These are phyloP conservation scores for Pseudeuparius sepicola DNA, from an alignment of 2,888 invertebrate species.

Conservation along the genomic window DNA sequence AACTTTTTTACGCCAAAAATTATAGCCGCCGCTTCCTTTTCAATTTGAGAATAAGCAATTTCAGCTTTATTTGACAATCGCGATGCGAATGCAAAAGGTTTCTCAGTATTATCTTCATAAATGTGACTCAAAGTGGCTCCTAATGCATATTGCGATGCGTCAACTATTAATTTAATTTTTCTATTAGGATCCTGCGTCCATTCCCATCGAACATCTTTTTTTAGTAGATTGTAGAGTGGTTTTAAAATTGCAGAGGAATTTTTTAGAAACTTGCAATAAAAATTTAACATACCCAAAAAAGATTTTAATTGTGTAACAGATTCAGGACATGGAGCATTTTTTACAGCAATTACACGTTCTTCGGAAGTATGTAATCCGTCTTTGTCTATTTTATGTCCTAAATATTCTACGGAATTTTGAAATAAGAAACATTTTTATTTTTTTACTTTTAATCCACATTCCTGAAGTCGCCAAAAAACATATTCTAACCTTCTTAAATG, in stretches of 20 bases:
- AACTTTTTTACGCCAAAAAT: too few relatives aligned
- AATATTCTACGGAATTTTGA: conserved; percentile 7
- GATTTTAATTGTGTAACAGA: conserved; percentile 12
- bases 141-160: conserved; percentile 8
- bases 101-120: conserved; percentile 4
- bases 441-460: conserved; percentile 6
- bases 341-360: conserved; percentile 8
- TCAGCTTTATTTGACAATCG: conserved; percentile 4
- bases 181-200: conserved; percentile 5
- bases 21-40: too few relatives aligned
- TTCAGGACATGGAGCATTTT: conserved; percentile 3
- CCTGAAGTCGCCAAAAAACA: conserved; percentile 8
- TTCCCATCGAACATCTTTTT: conserved; percentile 8
- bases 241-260: conserved; percentile 8
- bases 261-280: conserved; percentile 11
- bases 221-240: conserved; percentile 13
- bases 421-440: conserved; percentile 12
- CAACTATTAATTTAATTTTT: conserved; percentile 8
- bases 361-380: conserved; percentile 12
- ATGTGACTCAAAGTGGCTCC: conserved; percentile 11
- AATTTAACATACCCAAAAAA: conserved; percentile 13
- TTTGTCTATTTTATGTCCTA: conserved; percentile 14
- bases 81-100: conserved; percentile 3
- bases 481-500: conserved; percentile 7
- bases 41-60: too few relatives aligned